Conservation (phyloP, 35 echinoderm and acorn worm genomes). For the Strongylocentrotus purpuratus region DNA sequence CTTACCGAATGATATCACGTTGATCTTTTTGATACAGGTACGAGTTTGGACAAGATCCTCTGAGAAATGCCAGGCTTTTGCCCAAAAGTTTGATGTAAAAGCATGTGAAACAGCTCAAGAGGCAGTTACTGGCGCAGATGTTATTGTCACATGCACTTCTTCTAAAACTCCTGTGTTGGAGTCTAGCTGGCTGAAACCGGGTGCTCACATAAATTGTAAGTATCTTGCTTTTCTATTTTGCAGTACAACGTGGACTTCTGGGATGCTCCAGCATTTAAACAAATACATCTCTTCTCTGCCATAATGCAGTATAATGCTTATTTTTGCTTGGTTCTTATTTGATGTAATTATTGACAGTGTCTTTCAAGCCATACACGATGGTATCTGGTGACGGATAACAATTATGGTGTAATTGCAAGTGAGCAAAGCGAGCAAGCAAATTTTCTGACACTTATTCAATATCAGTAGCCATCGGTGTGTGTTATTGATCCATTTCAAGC, state of each 20-base stretch:
- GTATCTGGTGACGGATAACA: no score
- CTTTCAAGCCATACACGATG: no score
- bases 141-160: conserved; percentile 69
- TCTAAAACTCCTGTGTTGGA: conserved; percentile 73
- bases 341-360: no score
- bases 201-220: conserved; percentile 93
- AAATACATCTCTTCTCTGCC: no score
- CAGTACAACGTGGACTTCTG: neutral
- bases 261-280: no score
- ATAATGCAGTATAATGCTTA: no score
- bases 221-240: neutral
- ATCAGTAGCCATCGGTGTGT: no score
- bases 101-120: conserved; percentile 54
- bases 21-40: conserved; percentile 49
- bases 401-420: no score
- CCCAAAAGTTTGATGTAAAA: conserved; percentile 63
- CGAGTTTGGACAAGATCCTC: conserved; percentile 81
- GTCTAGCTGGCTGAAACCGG: conserved; percentile 78
- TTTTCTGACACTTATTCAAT: no score
- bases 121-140: conserved; percentile 65
- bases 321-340: no score
- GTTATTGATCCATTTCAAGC: no score
- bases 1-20: neutral
- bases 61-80: conserved; percentile 68
- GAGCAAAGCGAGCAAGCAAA: no score